Percentiles rank a stretch among this genome's conserved stretches.
Evolutionary conservation across 2,888 invertebrate species (phyloP).

Genomic region (Pilophorus perplexus): DNA sequence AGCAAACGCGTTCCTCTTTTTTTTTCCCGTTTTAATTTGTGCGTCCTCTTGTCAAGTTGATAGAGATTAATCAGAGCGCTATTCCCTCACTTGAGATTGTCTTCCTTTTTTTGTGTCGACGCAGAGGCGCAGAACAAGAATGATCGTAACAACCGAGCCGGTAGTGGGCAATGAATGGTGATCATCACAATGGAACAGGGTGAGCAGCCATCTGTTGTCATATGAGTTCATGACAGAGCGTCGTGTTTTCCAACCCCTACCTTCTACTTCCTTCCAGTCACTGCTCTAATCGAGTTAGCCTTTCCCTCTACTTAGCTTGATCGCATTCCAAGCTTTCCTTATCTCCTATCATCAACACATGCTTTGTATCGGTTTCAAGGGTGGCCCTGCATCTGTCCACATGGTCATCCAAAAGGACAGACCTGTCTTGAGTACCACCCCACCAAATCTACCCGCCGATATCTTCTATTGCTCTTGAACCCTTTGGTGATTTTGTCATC

Average conservation of each 20-base stretch:
- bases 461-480: too few relatives aligned
- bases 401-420: slow-evolving; percentile 1
- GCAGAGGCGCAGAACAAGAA: slow-evolving; percentile 35
- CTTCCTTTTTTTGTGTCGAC: slow-evolving; percentile 28
- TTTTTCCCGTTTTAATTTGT: slow-evolving; percentile 35
- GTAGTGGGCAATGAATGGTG: slow-evolving; percentile 35
- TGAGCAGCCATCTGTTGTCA: slow-evolving; percentile 32
- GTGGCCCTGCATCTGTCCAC: slow-evolving; percentile 22
- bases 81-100: slow-evolving; percentile 13
- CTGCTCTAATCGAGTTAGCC: slow-evolving; percentile 27
- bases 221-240: slow-evolving; percentile 17
- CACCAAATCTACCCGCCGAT: too few relatives aligned
- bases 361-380: slow-evolving; percentile 2
- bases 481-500: too few relatives aligned
- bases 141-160: slow-evolving; percentile 28
- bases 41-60: slow-evolving; percentile 33
- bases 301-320: slow-evolving; percentile 33
- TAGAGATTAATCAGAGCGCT: slow-evolving; percentile 24
- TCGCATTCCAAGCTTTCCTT: slow-evolving; percentile 29
- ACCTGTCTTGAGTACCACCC: too few relatives aligned
- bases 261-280: slow-evolving; percentile 27
- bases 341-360: slow-evolving; percentile 35
- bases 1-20: slow-evolving; percentile 27
- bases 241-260: not conserved
- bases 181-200: slow-evolving; percentile 30